Percentiles rank a stretch among this genome's conserved stretches.
phyloP scores from a whole-genome alignment of 30 jellyfish, hydroid and myxozoan genomes.

The Pseudorhiza aurosa region DNA sequence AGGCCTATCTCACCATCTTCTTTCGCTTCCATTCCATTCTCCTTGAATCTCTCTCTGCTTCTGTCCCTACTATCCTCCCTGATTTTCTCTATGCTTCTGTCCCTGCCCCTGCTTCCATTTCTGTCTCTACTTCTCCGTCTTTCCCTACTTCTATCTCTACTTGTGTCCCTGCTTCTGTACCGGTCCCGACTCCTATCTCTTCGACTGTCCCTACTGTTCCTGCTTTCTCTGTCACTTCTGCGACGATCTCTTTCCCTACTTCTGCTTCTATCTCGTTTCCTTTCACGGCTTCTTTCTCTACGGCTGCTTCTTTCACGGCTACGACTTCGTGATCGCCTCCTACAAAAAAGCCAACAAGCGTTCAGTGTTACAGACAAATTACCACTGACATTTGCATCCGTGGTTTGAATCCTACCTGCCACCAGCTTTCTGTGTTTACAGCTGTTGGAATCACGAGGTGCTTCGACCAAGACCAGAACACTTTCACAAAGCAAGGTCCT shows the following conservation, averaged over 20 bases:
- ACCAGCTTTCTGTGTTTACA: too few relatives aligned
- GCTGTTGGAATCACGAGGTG: too few relatives aligned
- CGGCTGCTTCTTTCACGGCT: slow-evolving; percentile 65
- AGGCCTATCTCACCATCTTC: slow-evolving; percentile 63
- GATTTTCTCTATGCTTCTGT: slow-evolving; percentile 36
- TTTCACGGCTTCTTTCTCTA: slow-evolving; percentile 46
- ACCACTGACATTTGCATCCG: too few relatives aligned
- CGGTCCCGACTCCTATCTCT: slow-evolving; percentile 54
- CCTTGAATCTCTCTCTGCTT: slow-evolving; percentile 10
- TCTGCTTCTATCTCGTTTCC: slow-evolving; percentile 46
- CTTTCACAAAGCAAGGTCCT: too few relatives aligned
- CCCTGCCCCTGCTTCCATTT: slow-evolving; percentile 54
- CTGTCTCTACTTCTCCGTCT: slow-evolving; percentile 47
- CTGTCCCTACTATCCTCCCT: slow-evolving; percentile 49
- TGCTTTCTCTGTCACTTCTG: slow-evolving; percentile 30
- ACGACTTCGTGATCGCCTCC: slow-evolving; percentile 53
- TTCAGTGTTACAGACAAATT: too few relatives aligned
- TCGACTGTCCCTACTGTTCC: slow-evolving; percentile 45
- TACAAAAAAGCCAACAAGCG: background rate
- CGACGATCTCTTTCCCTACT: slow-evolving; percentile 48
- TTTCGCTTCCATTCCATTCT: slow-evolving; percentile 28
- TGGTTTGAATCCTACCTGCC: too few relatives aligned
- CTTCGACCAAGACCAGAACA: too few relatives aligned
- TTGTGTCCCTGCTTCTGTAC: slow-evolving; percentile 48
- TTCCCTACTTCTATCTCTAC: slow-evolving; percentile 34